Evolutionary conservation across 1,140 invertebrate species (phyloP), one percentile per base, ranked within the genome.

Genomic region (Cherax destructor): DNA sequence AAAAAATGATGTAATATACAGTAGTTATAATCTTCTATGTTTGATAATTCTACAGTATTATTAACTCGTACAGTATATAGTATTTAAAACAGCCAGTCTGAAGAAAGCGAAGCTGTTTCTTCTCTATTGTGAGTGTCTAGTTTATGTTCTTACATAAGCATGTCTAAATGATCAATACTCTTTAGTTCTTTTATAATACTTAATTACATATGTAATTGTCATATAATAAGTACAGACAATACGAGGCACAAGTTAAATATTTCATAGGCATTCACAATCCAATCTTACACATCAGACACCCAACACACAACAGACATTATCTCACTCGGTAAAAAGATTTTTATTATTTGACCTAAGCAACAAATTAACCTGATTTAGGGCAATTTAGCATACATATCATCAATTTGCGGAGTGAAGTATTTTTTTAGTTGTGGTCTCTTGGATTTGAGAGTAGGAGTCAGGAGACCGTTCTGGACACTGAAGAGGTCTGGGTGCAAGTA

Each of bases 381-480:
- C 79, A 96, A 94, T 94, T 95, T 96, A 18, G 93, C 96, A 95
- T 99, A 99, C 96, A 99, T 97, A 94, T 98, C 97, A 94, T 98
- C 97, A 93, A 99, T 95, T 94, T 98, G 97, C 16, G 97, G 97
- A 94, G 98, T 98, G 95, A 98, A 99, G 94, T 98, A 97, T 83
- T 96, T 97, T 94, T 97, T 97, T 86, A 99, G 96, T 94, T 98
- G 97, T 77, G 97, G 97, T 94, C 98, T 95, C 95, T 99, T 99
- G 90, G 97, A 97, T 95, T 99, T 99, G 94, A 99, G 95, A 74
- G 99, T 99, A 65, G 99, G 99, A 65, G 99, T 99, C 50, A 99
- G 95, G 24, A 99, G 96, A 90, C 98, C 98, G 95, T 99, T 99
- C 95, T 99, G 98, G 84, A 99, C 97, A 69, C 98, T 98, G 95